phyloP scores from a whole-genome alignment of 2,797 vertebrate genomes.

The Esox masquinongy region DNA sequence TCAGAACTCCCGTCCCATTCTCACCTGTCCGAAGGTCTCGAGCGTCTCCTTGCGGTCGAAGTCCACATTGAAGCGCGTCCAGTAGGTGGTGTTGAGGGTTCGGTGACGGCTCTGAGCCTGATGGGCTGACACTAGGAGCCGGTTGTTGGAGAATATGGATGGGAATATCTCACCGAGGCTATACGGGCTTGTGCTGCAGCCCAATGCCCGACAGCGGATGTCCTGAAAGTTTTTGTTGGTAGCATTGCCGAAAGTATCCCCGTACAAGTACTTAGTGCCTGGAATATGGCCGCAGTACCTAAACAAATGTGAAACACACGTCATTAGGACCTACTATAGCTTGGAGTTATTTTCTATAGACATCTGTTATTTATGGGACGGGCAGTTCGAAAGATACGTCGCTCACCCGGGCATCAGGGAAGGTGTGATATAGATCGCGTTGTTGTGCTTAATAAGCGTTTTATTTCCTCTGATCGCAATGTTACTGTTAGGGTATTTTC shows the following conservation, averaged over 20 bases:
- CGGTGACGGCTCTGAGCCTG: conserved; percentile 17
- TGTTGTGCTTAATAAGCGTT: conserved; percentile 56
- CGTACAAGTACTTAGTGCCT: conserved; percentile 42
- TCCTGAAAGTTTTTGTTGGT: conserved; percentile 66
- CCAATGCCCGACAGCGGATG: conserved; percentile 41
- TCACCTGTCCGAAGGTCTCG: conserved; percentile 68
- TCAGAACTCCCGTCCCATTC: conserved; percentile 57
- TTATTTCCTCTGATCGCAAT: conserved; percentile 64
- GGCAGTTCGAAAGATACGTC: too few relatives aligned
- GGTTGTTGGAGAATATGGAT: conserved; percentile 49
- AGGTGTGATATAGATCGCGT: conserved; percentile 56
- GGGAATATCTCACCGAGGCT: conserved; percentile 57
- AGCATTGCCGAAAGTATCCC: conserved; percentile 56
- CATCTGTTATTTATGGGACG: too few relatives aligned
- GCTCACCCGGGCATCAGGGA: conserved; percentile 73
- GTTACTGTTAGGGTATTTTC: conserved; percentile 2
- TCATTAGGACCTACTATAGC: too few relatives aligned
- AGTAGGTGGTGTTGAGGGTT: conserved; percentile 36
- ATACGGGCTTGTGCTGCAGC: conserved; percentile 34
- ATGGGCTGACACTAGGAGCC: background rate
- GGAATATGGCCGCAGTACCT: conserved; percentile 67
- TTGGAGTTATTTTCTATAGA: too few relatives aligned
- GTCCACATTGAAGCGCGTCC: conserved; percentile 59
- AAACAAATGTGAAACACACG: conserved; percentile 4
- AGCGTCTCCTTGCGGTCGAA: conserved; percentile 49